Percentiles rank a stretch among this genome's conserved stretches.
Conservation (phyloP, 1,140 invertebrate species). For the Ceratoteleas bidentatus region DNA sequence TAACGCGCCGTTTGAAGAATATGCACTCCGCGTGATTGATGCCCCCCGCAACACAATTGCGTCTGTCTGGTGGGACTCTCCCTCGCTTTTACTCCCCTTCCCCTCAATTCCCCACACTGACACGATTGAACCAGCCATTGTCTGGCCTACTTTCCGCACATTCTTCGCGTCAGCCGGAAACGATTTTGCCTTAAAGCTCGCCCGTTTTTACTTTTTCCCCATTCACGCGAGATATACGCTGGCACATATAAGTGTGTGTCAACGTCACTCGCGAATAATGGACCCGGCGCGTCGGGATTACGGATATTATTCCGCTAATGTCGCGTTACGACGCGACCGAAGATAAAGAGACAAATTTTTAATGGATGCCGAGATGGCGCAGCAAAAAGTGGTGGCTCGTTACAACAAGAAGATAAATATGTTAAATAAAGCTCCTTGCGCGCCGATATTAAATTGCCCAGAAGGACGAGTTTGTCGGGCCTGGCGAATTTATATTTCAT, state of each 20-base stretch:
- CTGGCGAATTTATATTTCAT: slow-evolving; percentile 2
- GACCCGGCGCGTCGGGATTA: slow-evolving; percentile 3
- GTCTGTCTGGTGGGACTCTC: slow-evolving; percentile 41
- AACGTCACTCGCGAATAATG: slow-evolving; percentile 26
- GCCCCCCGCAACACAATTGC: slow-evolving; percentile 53
- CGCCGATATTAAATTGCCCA: slow-evolving; percentile 10
- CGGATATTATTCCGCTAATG: slow-evolving; percentile 31
- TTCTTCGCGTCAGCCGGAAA: slow-evolving; percentile 40
- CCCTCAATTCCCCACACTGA: slow-evolving; percentile 29
- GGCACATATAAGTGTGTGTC: slow-evolving; percentile 5
- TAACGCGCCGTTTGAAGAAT: slow-evolving; percentile 72
- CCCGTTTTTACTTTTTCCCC: slow-evolving; percentile 39
- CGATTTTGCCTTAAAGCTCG: slow-evolving; percentile 42
- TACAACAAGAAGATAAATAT: slow-evolving; percentile 16
- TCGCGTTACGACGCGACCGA: slow-evolving; percentile 15
- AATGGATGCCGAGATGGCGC: not conserved
- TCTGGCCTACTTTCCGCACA: slow-evolving; percentile 59
- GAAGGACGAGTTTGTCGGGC: not conserved
- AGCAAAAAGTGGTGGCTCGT: slow-evolving; percentile 14
- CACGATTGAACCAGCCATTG: slow-evolving; percentile 59
- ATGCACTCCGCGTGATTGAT: slow-evolving; percentile 79
- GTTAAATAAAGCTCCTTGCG: not conserved
- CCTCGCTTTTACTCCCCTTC: slow-evolving; percentile 24
- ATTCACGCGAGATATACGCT: slow-evolving; percentile 23
- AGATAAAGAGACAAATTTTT: slow-evolving; percentile 34